Conservation (phyloP, 2,888 invertebrate species). For the Sinopyrophorus schimmeli region DNA sequence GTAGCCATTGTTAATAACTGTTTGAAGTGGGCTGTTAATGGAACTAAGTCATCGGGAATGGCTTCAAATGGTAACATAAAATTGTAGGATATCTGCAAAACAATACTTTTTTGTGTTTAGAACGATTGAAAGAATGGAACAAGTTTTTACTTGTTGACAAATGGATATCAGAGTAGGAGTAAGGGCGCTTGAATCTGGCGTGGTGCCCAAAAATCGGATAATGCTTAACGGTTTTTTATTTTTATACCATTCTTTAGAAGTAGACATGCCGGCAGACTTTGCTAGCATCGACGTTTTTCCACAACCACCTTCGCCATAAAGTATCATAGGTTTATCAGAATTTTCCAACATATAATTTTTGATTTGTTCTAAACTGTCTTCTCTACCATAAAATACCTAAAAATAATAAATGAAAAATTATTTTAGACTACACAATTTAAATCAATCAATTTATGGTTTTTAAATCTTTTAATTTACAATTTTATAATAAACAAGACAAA, state of each 20-base stretch:
- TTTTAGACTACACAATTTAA: no score
- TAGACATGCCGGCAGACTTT: constrained; percentile 81
- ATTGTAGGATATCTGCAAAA: constrained; percentile 82
- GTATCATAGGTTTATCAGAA: constrained; percentile 84
- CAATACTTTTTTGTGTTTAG: constrained; percentile 1
- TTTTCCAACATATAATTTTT: constrained; percentile 81
- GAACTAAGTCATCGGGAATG: constrained; percentile 95
- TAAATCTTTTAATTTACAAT: no score
- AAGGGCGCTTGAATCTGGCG: constrained; percentile 93
- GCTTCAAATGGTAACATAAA: constrained; percentile 89
- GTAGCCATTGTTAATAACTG: constrained; percentile 84
- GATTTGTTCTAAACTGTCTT: constrained; percentile 79
- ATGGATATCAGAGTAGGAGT: constrained; percentile 94
- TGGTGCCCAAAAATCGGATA: constrained; percentile 92
- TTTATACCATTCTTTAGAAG: constrained; percentile 72
- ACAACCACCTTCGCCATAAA: constrained; percentile 96
- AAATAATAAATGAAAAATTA: no score
- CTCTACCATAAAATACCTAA: constrained; percentile 89
- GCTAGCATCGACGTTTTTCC: constrained; percentile 96
- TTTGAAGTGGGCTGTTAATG: constrained; percentile 94
- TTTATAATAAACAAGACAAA: no score
- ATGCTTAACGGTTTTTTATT: constrained; percentile 82
- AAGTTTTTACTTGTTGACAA: constrained; percentile 82
- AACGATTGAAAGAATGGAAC: neutral
- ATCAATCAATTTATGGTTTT: no score